phyloP scores from a whole-genome alignment of 1,140 invertebrate genomes.

The Drosophila tsacasi region DNA sequence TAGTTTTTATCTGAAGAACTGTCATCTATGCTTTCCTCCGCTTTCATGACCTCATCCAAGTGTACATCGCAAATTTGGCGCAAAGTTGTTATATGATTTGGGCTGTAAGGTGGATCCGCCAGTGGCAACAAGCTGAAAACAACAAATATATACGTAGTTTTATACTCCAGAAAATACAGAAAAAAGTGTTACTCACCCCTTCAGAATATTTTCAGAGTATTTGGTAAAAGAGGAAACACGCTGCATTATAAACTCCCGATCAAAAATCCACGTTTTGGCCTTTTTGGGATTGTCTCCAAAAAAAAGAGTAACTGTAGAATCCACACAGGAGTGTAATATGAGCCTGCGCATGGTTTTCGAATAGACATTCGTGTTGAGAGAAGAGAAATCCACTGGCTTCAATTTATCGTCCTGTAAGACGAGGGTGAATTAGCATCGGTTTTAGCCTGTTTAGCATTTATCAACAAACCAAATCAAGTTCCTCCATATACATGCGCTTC shows the following conservation, averaged over 20 bases:
- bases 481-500: constrained; percentile 75
- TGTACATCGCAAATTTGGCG: constrained; percentile 19
- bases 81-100: constrained; percentile 38
- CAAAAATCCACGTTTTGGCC: constrained; percentile 67
- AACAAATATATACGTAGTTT: background rate
- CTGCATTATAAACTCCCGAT: constrained; percentile 57
- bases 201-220: constrained; percentile 58
- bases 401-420: constrained; percentile 55
- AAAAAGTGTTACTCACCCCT: constrained; percentile 45
- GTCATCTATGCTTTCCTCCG: background rate
- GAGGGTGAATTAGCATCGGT: background rate
- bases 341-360: constrained; percentile 59
- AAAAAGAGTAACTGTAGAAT: constrained; percentile 58
- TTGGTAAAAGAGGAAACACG: constrained; percentile 46
- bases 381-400: constrained; percentile 58
- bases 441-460: no score
- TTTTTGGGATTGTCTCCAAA: constrained; percentile 71
- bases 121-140: constrained; percentile 59
- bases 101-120: constrained; percentile 52
- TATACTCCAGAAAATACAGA: background rate
- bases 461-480: constrained; percentile 67
- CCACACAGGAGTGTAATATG: constrained; percentile 65
- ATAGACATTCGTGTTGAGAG: constrained; percentile 42
- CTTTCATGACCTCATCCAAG: background rate
- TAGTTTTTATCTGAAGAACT: background rate